Evolutionary conservation across 2,888 invertebrate species (phyloP).

Genomic region (Apamea epomidion): DNA sequence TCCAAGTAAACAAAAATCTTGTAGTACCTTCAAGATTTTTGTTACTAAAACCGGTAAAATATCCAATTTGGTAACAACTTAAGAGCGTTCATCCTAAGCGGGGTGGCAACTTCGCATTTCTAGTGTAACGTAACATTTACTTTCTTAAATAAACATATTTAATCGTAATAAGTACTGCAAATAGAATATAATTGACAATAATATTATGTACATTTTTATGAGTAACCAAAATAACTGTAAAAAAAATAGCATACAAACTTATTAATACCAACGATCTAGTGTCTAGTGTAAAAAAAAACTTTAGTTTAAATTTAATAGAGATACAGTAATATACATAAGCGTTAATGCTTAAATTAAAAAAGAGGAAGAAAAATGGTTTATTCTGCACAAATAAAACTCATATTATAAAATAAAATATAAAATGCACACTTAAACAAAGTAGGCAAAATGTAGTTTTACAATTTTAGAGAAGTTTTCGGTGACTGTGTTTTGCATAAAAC

Average conservation of each 20-base stretch:
- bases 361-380: background rate
- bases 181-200: background rate
- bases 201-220: background rate
- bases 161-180: background rate
- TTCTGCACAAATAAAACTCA: background rate
- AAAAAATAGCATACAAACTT: background rate
- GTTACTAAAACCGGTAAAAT: background rate
- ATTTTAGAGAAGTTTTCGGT: background rate
- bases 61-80: background rate
- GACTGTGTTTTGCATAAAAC: background rate
- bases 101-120: background rate
- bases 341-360: background rate
- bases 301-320: background rate
- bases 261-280: background rate
- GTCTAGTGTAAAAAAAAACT: background rate
- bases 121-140: background rate
- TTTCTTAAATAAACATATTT: background rate
- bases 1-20: no score
- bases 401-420: background rate
- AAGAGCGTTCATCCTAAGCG: background rate
- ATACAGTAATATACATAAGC: no score
- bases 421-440: background rate
- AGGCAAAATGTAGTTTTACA: background rate
- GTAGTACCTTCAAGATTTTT: background rate
- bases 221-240: background rate